A percentile compares a stretch with the other conserved stretches of the same genome.
phyloP scores from a whole-genome alignment of 2,888 invertebrate species.

The Drosophila monieri region DNA sequence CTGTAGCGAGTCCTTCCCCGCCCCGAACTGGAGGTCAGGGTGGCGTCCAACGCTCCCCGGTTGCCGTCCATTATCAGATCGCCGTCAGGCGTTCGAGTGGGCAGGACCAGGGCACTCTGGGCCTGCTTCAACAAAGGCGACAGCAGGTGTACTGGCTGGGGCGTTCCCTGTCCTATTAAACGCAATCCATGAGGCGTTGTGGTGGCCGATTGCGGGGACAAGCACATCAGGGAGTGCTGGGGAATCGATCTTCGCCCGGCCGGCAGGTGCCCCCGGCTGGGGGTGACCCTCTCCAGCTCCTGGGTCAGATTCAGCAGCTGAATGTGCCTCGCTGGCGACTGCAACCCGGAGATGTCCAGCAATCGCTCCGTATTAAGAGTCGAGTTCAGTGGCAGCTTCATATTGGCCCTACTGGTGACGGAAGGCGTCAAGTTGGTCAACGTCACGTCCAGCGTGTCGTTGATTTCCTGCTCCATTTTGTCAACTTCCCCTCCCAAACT shows the following conservation, averaged over 20 bases:
- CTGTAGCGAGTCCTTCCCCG: conserved; percentile 75
- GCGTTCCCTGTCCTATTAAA: conserved; percentile 50
- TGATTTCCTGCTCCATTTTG: conserved; percentile 19
- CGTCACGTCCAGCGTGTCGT: conserved; percentile 66
- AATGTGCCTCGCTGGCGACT: conserved; percentile 73
- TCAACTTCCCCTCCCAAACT: neutral
- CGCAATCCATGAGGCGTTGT: conserved; percentile 68
- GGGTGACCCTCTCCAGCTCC: conserved; percentile 69
- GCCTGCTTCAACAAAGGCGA: conserved; percentile 73
- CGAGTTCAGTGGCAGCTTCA: conserved; percentile 82
- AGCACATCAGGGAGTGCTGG: conserved; percentile 70
- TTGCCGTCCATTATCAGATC: conserved; percentile 8
- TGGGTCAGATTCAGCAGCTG: conserved; percentile 79
- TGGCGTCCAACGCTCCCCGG: conserved; percentile 55
- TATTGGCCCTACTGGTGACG: conserved; percentile 65
- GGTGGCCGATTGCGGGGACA: conserved; percentile 72
- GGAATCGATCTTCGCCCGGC: conserved; percentile 45
- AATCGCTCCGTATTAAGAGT: conserved; percentile 81
- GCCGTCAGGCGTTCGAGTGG: conserved; percentile 78
- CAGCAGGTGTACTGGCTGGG: conserved; percentile 61
- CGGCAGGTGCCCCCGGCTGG: conserved; percentile 24
- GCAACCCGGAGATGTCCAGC: conserved; percentile 71
- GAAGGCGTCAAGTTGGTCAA: conserved; percentile 66
- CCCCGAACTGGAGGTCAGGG: conserved; percentile 13
- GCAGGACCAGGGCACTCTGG: conserved; percentile 75